phyloP scores from a whole-genome alignment of 2,797 vertebrate species.

The Coranthus polyacanthus region DNA sequence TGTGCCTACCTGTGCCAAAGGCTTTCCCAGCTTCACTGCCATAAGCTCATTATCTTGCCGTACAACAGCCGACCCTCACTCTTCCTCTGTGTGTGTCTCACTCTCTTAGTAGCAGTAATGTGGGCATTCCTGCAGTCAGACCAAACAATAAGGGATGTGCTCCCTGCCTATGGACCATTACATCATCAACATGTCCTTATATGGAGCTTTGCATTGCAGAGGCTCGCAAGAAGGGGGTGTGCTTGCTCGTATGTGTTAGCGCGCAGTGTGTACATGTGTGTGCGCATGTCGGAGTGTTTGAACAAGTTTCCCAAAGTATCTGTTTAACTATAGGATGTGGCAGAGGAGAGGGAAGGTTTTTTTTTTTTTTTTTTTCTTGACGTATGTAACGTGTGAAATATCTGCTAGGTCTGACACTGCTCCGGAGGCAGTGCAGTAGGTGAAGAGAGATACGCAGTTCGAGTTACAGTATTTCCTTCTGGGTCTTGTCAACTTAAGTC shows the following conservation, averaged over 20 bases:
- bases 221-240: conserved; percentile 81
- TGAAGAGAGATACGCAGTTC: conserved; percentile 72
- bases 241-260: conserved; percentile 51
- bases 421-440: conserved; percentile 69
- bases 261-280: conserved; percentile 24
- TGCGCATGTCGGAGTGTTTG: conserved; percentile 36
- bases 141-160: conserved; percentile 95
- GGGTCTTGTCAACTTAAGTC: conserved; percentile 69
- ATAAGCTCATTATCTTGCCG: conserved; percentile 57
- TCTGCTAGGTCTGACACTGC: conserved; percentile 66
- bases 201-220: conserved; percentile 89
- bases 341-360: conserved; percentile 37
- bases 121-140: conserved; percentile 91
- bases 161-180: conserved; percentile 93
- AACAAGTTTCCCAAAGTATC: conserved; percentile 43
- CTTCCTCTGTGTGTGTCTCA: conserved; percentile 59
- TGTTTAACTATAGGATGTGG: conserved; percentile 56
- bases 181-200: conserved; percentile 96
- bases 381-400: conserved; percentile 76
- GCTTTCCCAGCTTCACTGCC: conserved; percentile 55
- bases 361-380: conserved; percentile 37
- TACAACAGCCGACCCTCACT: conserved; percentile 45
- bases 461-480: conserved; percentile 76
- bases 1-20: conserved; percentile 72
- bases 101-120: conserved; percentile 84